Conservation (phyloP, 2,797 vertebrate genomes). For the Hozukius guyotensis region DNA sequence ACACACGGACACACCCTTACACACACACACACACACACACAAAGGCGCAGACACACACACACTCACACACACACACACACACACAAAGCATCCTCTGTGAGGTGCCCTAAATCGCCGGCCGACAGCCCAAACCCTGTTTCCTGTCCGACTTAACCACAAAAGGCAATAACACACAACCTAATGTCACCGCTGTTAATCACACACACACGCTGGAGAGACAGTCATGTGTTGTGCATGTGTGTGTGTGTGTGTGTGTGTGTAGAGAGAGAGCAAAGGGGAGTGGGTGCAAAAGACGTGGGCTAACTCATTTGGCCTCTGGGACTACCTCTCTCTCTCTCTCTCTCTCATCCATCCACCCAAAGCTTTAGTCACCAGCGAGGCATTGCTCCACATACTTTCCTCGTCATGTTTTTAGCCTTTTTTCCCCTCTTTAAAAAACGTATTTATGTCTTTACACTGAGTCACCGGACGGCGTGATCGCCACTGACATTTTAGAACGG, state of each 20-base stretch:
- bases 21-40: slow-evolving; percentile 13
- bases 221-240: slow-evolving; percentile 46
- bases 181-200: slow-evolving; percentile 67
- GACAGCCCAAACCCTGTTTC: slow-evolving; percentile 78
- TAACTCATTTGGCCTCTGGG: slow-evolving; percentile 65
- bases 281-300: slow-evolving; percentile 53
- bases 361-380: slow-evolving; percentile 77
- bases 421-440: slow-evolving; percentile 16
- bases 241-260: slow-evolving; percentile 10
- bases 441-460: slow-evolving; percentile 66
- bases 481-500: slow-evolving; percentile 60
- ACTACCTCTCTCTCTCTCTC: slow-evolving; percentile 42
- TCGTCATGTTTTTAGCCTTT: slow-evolving; percentile 59
- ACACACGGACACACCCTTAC: slow-evolving; percentile 34
- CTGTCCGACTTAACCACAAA: slow-evolving; percentile 80
- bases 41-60: slow-evolving; percentile 43
- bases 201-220: slow-evolving; percentile 38
- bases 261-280: slow-evolving; percentile 35
- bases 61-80: slow-evolving; percentile 65
- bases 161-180: slow-evolving; percentile 78
- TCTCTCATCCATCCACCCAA: slow-evolving; percentile 56
- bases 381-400: slow-evolving; percentile 75
- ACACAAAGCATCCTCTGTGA: slow-evolving; percentile 85
- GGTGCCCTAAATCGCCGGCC: slow-evolving; percentile 73
- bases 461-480: slow-evolving; percentile 62